Evolutionary conservation across 2,797 vertebrate species (phyloP).

Genomic region (Hemitrygon akajei): DNA sequence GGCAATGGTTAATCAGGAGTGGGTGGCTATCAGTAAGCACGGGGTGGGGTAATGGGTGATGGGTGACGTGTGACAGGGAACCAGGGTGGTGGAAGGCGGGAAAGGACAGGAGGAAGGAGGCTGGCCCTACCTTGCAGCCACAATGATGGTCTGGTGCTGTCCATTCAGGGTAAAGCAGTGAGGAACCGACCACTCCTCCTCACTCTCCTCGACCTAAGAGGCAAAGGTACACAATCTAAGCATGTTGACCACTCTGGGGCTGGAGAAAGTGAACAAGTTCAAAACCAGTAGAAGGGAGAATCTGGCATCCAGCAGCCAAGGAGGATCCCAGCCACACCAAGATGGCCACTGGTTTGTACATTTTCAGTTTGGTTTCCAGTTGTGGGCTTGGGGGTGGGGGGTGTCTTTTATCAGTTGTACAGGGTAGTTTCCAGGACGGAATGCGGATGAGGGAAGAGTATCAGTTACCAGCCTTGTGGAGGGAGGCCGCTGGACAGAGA

Average conservation of each 20-base stretch:
- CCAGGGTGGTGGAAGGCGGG: no score
- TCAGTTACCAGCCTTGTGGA: no score
- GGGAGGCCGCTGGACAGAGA: no score
- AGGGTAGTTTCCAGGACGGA: no score
- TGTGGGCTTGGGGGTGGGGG: no score
- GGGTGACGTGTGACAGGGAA: no score
- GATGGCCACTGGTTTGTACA: not conserved
- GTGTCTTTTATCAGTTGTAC: no score
- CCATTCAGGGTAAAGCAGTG: slow-evolving; percentile 85
- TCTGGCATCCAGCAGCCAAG: not conserved
- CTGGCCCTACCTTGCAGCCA: slow-evolving; percentile 78
- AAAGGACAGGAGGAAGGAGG: not conserved
- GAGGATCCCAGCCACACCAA: not conserved
- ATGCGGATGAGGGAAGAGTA: no score
- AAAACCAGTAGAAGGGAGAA: not conserved
- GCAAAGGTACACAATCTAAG: slow-evolving; percentile 27
- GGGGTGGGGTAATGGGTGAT: no score
- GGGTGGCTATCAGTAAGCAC: no score
- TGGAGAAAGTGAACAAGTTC: not conserved
- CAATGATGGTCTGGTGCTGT: slow-evolving; percentile 81
- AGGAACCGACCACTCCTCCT: slow-evolving; percentile 93
- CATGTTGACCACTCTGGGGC: no score
- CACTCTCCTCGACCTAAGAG: slow-evolving; percentile 82
- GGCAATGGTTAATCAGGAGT: no score
- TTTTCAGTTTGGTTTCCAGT: not conserved